Evolutionary conservation across 2,113 vertebrate species (phyloP).

Genomic region (Oryzias melastigma): DNA sequence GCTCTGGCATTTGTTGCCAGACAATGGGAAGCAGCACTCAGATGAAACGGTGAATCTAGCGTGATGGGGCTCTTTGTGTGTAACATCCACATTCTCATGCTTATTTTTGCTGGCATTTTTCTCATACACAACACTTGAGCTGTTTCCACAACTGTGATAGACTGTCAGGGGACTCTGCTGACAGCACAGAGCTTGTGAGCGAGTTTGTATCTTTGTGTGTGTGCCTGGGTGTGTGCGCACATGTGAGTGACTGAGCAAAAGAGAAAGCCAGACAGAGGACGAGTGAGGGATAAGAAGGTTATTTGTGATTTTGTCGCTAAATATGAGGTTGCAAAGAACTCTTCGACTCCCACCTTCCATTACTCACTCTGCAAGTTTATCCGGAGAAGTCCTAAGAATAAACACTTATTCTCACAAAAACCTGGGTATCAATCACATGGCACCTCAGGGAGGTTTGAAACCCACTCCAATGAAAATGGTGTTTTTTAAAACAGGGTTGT

Average conservation of each 20-base stretch:
- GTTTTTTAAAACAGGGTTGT: no score
- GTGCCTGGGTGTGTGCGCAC: constrained; percentile 29
- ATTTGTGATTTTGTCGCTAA: constrained; percentile 60
- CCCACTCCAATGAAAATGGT: no score
- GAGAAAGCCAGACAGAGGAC: constrained; percentile 32
- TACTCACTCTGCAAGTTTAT: constrained; percentile 30
- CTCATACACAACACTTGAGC: constrained; percentile 65
- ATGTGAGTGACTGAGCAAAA: constrained; percentile 21
- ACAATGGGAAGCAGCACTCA: constrained; percentile 21
- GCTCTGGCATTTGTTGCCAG: constrained; percentile 18
- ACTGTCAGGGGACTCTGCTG: constrained; percentile 69
- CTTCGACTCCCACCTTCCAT: constrained; percentile 38
- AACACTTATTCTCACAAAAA: constrained; percentile 50
- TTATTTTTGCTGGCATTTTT: constrained; percentile 57
- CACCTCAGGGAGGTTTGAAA: constrained; percentile 23
- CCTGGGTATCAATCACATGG: constrained; percentile 27
- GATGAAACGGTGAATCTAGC: constrained; percentile 28
- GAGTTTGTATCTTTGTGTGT: constrained; percentile 24
- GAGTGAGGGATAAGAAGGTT: constrained; percentile 23
- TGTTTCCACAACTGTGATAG: constrained; percentile 63
- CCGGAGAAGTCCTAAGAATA: constrained; percentile 45
- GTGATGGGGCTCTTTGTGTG: constrained; percentile 29
- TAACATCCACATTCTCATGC: constrained; percentile 47
- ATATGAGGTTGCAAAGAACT: constrained; percentile 46
- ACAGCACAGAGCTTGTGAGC: constrained; percentile 54